Evolutionary conservation across 2,797 vertebrate species (phyloP), one percentile per base, ranked within the genome.

Genomic region (Phyllotis vaccarum): DNA sequence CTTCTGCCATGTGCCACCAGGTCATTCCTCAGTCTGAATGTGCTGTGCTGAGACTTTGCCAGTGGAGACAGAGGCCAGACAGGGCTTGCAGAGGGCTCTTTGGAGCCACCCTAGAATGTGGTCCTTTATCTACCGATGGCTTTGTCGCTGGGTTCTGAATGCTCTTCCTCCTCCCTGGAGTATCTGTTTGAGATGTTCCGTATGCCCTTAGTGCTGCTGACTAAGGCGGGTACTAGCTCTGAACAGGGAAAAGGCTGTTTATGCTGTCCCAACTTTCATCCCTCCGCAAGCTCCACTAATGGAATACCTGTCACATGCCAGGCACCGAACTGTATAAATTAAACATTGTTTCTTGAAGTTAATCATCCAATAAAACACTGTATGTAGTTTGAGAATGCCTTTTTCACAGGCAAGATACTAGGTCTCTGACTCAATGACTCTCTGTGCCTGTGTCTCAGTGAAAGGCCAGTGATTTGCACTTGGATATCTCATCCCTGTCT

Each of bases 391-490:
- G 21, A 82, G 86, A n/a, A 43, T 75, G 62, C 13, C 58, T 40
- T 1, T 56, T 86, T 82, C 76, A 64, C 49, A 62, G 49, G 54
- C 49, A 56, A 64, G 70, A 89, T 10, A n/a, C n/a, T 49, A 16
- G 60, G 37, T 87, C 60, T 91, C 86, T 86, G 62, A 83, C 82
- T 60, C 70, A 52, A 49, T 93, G 83, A 76, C 16, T 52, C 89
- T 60, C 40, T 12, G 8, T n/a, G 40, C 29, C 90, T 75, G 54
- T 10, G 6, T 24, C 79, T 37, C 72, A 29, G 27, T 70, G 78
- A 49, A 83, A 17, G 78, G 52, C 64, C 52, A 29, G 1, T 12
- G 22, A 40, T 66, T 72, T 0, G 0, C 62, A 68, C 29, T 64
- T 75, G 78, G 49, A 24, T 83, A 56, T 85, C 89, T 62, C 43